Evolutionary conservation across 2,797 vertebrate species (phyloP).

Genomic region (Chrosomus eos): DNA sequence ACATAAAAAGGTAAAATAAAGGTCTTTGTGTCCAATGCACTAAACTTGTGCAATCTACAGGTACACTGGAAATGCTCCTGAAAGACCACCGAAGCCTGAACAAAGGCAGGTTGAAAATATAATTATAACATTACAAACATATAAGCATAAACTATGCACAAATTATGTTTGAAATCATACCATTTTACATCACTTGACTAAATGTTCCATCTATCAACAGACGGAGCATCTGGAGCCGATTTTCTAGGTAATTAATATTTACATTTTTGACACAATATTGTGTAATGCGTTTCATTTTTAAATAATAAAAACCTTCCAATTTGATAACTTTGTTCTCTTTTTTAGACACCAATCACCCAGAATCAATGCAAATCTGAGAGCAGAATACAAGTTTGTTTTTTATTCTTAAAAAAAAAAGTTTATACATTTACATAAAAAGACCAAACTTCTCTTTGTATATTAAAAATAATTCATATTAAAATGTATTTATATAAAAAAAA

Average conservation of each 20-base stretch:
- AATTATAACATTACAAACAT: background rate
- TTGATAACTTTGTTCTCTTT: background rate
- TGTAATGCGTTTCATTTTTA: background rate
- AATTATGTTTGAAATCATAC: background rate
- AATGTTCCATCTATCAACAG: background rate
- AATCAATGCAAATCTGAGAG: conserved; percentile 17
- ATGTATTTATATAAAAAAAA: background rate
- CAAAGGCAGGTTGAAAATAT: conserved; percentile 14
- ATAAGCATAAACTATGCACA: background rate
- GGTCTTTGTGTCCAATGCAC: background rate
- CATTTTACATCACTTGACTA: background rate
- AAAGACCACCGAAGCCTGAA: conserved; percentile 45
- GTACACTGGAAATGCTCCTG: background rate
- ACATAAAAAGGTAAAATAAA: background rate
- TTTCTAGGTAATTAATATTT: conserved; percentile 42
- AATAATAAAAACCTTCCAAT: background rate
- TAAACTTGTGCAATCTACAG: background rate
- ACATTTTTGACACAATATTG: background rate
- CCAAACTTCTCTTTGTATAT: background rate
- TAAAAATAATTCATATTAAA: no score
- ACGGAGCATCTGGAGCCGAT: conserved; percentile 37
- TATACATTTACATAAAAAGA: background rate
- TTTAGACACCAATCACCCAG: conserved; percentile 22
- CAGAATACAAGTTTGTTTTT: conserved; percentile 30
- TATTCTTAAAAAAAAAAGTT: background rate